Conservation (phyloP, 2,797 vertebrate species). For the Fistularia tabacaria region DNA sequence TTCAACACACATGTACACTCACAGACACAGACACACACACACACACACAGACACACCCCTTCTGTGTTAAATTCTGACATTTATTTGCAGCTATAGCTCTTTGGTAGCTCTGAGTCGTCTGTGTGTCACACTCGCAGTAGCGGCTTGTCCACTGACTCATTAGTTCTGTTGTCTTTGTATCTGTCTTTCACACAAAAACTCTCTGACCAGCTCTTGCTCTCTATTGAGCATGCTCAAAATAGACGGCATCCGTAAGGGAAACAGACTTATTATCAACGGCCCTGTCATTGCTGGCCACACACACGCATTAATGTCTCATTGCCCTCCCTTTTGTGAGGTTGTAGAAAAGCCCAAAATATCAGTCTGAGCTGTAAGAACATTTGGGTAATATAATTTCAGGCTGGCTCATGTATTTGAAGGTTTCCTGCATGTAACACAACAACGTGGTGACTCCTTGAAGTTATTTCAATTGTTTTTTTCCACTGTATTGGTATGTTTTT, state of each 20-base stretch:
- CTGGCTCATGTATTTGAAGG: neutral
- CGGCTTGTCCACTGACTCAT: slow-evolving; percentile 51
- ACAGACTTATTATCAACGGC: slow-evolving; percentile 64
- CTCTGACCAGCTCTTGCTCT: slow-evolving; percentile 14
- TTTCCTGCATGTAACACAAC: neutral
- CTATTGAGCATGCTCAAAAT: slow-evolving; percentile 31
- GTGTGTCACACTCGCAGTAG: too few relatives aligned
- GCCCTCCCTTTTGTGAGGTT: slow-evolving; percentile 28
- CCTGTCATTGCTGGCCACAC: slow-evolving; percentile 67
- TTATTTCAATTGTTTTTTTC: neutral
- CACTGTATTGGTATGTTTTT: neutral
- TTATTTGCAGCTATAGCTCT: slow-evolving; percentile 89
- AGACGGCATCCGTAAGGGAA: slow-evolving; percentile 50
- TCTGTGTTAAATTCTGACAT: slow-evolving; percentile 81
- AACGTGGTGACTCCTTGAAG: neutral
- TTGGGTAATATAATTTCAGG: slow-evolving; percentile 12
- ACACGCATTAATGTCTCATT: slow-evolving; percentile 35
- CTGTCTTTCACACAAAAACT: slow-evolving; percentile 33
- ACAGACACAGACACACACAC: slow-evolving; percentile 2
- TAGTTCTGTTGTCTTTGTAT: slow-evolving; percentile 30
- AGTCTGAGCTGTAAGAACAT: slow-evolving; percentile 48
- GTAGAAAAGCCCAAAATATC: slow-evolving; percentile 45
- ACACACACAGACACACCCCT: slow-evolving; percentile 1
- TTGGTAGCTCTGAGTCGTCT: slow-evolving; percentile 46
- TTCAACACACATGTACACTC: slow-evolving; percentile 10